These are phyloP conservation scores for Pachliopta kotzebuea DNA, from an alignment of 2,888 invertebrate genomes.

Conservation along the genomic window DNA sequence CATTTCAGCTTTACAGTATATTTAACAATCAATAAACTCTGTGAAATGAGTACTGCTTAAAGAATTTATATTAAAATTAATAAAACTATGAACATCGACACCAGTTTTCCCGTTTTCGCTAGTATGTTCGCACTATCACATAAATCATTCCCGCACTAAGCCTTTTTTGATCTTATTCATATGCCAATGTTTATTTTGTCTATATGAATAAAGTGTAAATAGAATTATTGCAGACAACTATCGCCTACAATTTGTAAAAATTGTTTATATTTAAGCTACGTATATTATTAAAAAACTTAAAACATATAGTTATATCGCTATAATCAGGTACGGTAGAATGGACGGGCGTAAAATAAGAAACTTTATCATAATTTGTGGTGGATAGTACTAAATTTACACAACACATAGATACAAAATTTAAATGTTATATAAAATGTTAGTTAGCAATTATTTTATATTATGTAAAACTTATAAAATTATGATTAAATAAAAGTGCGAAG, in stretches of 20 bases:
- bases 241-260: conserved; percentile 44
- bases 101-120: conserved; percentile 36
- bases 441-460: no score
- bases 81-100: conserved; percentile 29
- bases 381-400: no score
- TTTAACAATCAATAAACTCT: conserved; percentile 33
- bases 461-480: not conserved
- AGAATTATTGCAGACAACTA: conserved; percentile 43
- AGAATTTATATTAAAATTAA: conserved; percentile 19
- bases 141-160: conserved; percentile 37
- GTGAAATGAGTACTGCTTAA: conserved; percentile 28
- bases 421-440: no score
- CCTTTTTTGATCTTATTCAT: conserved; percentile 32
- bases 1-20: conserved; percentile 28
- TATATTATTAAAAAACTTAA: not conserved
- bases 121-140: conserved; percentile 43
- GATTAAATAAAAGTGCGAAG: not conserved
- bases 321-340: no score
- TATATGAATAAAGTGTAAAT: conserved; percentile 46
- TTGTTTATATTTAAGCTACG: conserved; percentile 23
- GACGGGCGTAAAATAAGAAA: no score
- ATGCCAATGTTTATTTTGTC: conserved; percentile 55
- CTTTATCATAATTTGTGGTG: no score
- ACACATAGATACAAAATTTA: no score
- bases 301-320: no score